Conservation (phyloP, 2,113 vertebrate genomes). For the Macaca fascicularis region T2T-MFA8v1.1 NC_088391.1:15763001-15763500, state of each 20-base stretch:
- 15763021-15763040: background rate
- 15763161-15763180: background rate
- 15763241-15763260: background rate
- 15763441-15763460: background rate
- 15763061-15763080: background rate
- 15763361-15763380: background rate
- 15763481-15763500: background rate
- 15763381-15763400: background rate
- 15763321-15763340: background rate
- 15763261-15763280: background rate
- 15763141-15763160: background rate
- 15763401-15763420: background rate
- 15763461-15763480: background rate
- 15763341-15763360: background rate
- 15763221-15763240: background rate
- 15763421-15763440: background rate
- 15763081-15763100: background rate
- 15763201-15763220: background rate
- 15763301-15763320: background rate
- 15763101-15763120: background rate
- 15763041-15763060: background rate
- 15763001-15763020: too few species aligned
- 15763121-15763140: background rate
- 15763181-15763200: background rate
- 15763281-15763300: background rate